phyloP scores from a whole-genome alignment of 1,140 invertebrate genomes.

The Papilio glaucus region DNA sequence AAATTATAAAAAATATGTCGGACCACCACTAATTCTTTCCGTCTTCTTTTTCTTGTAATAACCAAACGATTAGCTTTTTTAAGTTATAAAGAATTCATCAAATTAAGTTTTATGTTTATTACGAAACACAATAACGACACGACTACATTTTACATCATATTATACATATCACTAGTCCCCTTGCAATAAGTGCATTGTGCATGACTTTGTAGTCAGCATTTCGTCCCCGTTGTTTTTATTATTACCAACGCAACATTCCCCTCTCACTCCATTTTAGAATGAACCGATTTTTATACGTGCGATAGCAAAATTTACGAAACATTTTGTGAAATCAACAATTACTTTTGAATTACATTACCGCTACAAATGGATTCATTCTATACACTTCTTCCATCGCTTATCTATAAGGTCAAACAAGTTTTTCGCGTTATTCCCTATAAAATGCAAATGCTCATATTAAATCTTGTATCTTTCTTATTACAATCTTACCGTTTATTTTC shows the following conservation, averaged over 20 bases:
- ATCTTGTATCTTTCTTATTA: conserved; percentile 25
- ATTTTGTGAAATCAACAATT: neutral
- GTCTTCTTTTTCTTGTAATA: too few relatives aligned
- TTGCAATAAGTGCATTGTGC: conserved; percentile 35
- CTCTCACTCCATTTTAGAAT: conserved; percentile 10
- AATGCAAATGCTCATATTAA: neutral
- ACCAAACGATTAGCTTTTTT: too few relatives aligned
- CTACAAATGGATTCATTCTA: neutral
- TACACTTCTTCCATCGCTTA: neutral
- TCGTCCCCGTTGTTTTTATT: conserved; percentile 39
- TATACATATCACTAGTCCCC: conserved; percentile 33
- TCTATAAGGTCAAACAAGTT: neutral
- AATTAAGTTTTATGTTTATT: conserved; percentile 17
- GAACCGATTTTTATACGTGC: neutral
- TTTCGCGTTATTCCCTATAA: conserved; percentile 3
- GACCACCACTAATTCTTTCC: too few relatives aligned
- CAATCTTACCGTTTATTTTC: conserved; percentile 79
- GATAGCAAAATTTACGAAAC: neutral
- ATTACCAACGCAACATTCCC: conserved; percentile 32
- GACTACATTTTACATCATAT: conserved; percentile 1
- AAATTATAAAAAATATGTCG: too few relatives aligned
- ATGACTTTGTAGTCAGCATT: conserved; percentile 35
- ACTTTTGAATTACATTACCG: neutral
- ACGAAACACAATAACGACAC: conserved; percentile 27
- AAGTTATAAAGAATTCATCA: too few relatives aligned